Evolutionary conservation across 2,797 vertebrate genomes (phyloP), one percentile per base, ranked within the genome.

Genomic region (Xiphophorus birchmanni): DNA sequence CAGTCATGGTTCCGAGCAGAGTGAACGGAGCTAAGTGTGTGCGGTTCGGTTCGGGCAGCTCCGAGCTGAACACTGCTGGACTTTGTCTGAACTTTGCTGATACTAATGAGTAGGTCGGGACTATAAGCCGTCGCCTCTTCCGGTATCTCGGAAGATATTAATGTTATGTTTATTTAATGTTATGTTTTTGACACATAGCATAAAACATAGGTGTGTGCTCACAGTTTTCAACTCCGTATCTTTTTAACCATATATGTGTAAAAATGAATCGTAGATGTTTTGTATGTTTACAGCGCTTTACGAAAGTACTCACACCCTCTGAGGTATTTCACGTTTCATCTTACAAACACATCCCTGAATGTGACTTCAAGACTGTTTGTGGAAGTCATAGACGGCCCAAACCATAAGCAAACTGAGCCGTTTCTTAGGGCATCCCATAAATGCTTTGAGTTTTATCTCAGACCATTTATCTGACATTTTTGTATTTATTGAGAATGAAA

Each of bases 1-100:
- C 94, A 0, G 94, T 88, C 95, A 96, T 96, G 0, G n/a, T 75
- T 44, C 18, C 21, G 6, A 37, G 32, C 15, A 10, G 17, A 23
- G 17, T 40, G 29, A 67, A 67, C 18, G 63, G 32, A 67, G 18
- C 13, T 4, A 3, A 15, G 23, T 32, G 42, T 40, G 8, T 72
- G 11, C 65, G 47, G 11, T 21, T 48, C 8, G 26, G n/a, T 21
- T 48, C 8, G 26, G n/a, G 1, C 32, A 47, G 15, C 17, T 52
- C 44, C 17, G 26, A 11, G 21, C 65, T 69, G 10, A 69, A 69
- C 4, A 26, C 65, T 69, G 65, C 3, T 23, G 65, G 32, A 65
- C 60, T 65, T 21, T 37, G 29, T 37, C 32, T 65, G 60, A 65
- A 65, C 17, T 37, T 35, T 65, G 3, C 5, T 60, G 29, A 1